Evolutionary conservation across 2,797 vertebrate species (phyloP).

Genomic region (Poeciliopsis paucimaculata): DNA sequence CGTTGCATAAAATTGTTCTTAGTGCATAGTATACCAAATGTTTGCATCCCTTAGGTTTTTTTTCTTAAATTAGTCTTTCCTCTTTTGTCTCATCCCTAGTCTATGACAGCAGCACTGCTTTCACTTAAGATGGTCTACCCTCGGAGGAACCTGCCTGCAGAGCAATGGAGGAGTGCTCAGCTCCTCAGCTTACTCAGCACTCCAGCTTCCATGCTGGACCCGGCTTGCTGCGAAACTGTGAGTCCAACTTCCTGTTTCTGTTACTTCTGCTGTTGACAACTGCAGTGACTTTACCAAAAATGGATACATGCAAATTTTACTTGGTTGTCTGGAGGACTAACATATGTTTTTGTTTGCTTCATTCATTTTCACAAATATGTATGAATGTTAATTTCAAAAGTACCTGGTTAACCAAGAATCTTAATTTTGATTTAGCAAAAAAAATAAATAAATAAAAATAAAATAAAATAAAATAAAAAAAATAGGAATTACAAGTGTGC

Average conservation of each 20-base stretch:
- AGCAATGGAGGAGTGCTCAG: constrained; percentile 91
- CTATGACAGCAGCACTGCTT: constrained; percentile 88
- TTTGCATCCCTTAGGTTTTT: neutral
- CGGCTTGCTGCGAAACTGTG: constrained; percentile 87
- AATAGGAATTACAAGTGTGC: neutral
- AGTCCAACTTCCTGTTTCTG: constrained; percentile 41
- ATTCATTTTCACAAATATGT: neutral
- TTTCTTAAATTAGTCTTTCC: neutral
- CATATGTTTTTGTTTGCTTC: neutral
- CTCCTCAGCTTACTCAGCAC: constrained; percentile 88
- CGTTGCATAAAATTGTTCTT: neutral
- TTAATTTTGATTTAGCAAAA: neutral
- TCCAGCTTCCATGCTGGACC: constrained; percentile 86
- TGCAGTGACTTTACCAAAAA: neutral
- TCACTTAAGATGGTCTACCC: constrained; percentile 86
- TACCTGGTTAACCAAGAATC: neutral
- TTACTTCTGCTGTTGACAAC: constrained; percentile 3
- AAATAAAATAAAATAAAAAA: too few relatives aligned
- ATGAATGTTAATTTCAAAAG: neutral
- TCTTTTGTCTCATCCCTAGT: constrained; percentile 67
- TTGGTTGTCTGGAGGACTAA: neutral
- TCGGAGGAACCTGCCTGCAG: constrained; percentile 87
- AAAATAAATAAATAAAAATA: neutral
- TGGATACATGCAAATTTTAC: neutral
- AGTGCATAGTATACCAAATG: neutral